phyloP scores from a whole-genome alignment of 1,140 invertebrate genomes.

The Macrobrachium rosenbergii region DNA sequence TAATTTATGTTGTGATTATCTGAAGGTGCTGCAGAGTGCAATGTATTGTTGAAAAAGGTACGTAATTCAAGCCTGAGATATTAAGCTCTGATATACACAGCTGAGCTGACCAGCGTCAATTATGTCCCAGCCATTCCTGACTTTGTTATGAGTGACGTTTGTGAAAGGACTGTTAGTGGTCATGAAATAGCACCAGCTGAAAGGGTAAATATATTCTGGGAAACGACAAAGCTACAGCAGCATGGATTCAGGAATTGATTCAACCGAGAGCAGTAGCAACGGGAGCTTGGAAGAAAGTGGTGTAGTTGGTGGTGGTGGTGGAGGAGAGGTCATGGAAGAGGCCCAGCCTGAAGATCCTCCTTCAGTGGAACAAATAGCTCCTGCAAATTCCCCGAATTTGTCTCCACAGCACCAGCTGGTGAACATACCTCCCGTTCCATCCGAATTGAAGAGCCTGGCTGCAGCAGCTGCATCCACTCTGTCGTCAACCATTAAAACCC shows the following conservation, averaged over 20 bases:
- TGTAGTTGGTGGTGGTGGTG: not conserved
- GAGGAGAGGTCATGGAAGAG: slow-evolving; percentile 13
- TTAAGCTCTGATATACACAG: no score
- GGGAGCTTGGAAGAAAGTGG: slow-evolving; percentile 36
- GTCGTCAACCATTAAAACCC: no score
- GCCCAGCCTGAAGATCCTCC: not conserved
- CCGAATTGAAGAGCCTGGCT: not conserved
- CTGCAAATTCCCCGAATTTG: not conserved
- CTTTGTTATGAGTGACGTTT: no score
- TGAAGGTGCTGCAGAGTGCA: no score
- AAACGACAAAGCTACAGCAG: not conserved
- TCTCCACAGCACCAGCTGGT: not conserved
- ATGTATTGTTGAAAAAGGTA: no score
- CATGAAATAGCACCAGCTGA: no score
- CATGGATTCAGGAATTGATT: slow-evolving; percentile 56
- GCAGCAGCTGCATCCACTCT: not conserved
- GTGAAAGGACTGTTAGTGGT: no score
- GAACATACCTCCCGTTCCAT: not conserved
- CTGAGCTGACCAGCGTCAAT: no score
- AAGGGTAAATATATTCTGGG: not conserved
- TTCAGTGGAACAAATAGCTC: not conserved
- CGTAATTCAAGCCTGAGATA: no score
- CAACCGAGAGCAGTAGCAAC: slow-evolving; percentile 48
- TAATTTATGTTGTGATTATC: no score
- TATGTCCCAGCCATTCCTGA: no score